These are phyloP conservation scores for Cydia splendana DNA, from an alignment of 1,140 invertebrate genomes.

Conservation along the genomic window DNA sequence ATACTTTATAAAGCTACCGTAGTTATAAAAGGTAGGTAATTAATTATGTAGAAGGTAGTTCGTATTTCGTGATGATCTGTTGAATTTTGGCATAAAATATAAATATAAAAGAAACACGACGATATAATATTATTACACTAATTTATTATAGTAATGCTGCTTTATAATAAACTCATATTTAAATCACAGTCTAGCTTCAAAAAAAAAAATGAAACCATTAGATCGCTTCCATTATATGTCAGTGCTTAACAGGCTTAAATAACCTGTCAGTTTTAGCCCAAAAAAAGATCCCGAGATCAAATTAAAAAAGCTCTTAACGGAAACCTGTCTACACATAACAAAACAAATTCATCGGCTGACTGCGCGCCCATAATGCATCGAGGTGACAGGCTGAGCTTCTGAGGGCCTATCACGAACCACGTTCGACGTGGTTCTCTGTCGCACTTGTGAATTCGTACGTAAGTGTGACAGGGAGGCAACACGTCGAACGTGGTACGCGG, in stretches of 20 bases:
- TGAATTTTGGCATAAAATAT: background rate
- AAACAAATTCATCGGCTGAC: background rate
- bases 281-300: background rate
- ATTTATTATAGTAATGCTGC: too few species aligned
- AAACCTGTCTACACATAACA: slow-evolving; percentile 19
- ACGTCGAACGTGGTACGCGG: too few species aligned
- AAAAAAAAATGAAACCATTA: background rate
- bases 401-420: too few species aligned
- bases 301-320: background rate
- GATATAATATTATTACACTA: too few species aligned
- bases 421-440: too few species aligned
- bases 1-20: background rate
- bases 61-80: background rate
- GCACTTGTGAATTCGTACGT: too few species aligned
- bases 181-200: background rate
- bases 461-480: too few species aligned
- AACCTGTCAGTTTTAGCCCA: slow-evolving; percentile 1
- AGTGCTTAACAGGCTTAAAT: slow-evolving; percentile 1
- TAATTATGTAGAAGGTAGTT: background rate
- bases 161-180: too few species aligned
- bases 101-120: too few species aligned
- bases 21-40: background rate
- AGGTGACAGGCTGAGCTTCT: background rate
- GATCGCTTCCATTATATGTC: background rate
- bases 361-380: background rate